phyloP scores from a whole-genome alignment of 1,140 invertebrate species.

The Euborellia annulipes region DNA sequence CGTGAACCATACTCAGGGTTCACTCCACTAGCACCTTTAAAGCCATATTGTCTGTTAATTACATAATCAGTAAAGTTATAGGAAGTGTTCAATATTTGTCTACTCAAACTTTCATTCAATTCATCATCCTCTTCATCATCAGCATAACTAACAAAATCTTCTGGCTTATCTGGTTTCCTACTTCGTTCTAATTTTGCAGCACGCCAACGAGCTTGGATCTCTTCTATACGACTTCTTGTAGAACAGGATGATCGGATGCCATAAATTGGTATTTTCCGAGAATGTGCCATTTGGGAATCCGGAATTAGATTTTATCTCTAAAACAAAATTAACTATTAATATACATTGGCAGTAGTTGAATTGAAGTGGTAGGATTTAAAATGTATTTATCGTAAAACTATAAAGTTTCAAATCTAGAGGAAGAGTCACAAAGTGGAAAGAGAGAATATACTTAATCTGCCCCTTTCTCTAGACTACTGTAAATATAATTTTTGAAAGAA shows the following conservation, averaged over 20 bases:
- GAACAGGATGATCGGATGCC: conserved; percentile 58
- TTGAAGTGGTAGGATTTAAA: too few species aligned
- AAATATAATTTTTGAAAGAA: too few species aligned
- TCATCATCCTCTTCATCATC: conserved; percentile 73
- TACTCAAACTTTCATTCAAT: conserved; percentile 41
- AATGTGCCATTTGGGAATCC: conserved; percentile 41
- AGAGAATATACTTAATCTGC: too few species aligned
- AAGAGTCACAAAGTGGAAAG: too few species aligned
- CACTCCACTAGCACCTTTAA: conserved; percentile 51
- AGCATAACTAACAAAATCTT: conserved; percentile 76
- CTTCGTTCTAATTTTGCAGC: conserved; percentile 45
- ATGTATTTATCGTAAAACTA: too few species aligned
- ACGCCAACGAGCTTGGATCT: conserved; percentile 46
- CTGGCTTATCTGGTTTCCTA: conserved; percentile 66
- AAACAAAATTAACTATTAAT: too few species aligned
- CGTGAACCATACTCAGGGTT: conserved; percentile 63
- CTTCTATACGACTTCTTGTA: conserved; percentile 47
- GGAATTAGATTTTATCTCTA: too few species aligned
- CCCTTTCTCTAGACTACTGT: too few species aligned
- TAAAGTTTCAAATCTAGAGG: too few species aligned
- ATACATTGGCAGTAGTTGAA: too few species aligned
- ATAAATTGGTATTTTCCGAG: conserved; percentile 35
- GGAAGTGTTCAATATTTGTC: conserved; percentile 56
- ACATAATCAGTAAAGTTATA: conserved; percentile 77
- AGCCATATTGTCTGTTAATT: conserved; percentile 52